These are phyloP conservation scores for Myotis pilosus DNA, from an alignment of 2,797 vertebrate genomes.

Conservation along the genomic window DNA sequence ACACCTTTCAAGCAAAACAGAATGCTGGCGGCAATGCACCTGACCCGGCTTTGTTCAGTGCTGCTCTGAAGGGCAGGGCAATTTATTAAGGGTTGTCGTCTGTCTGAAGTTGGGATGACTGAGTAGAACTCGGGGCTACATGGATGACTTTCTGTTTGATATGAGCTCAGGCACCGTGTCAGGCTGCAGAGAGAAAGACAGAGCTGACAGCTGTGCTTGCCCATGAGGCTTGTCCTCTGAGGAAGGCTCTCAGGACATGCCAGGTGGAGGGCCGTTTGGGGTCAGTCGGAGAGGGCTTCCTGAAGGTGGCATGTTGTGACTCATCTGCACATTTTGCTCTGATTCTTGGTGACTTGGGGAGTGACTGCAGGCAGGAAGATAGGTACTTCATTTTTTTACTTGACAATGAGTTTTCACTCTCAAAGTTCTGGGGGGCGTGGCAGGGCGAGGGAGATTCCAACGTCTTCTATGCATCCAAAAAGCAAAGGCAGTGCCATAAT, in stretches of 20 bases:
- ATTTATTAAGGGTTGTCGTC: neutral
- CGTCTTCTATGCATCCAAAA: neutral
- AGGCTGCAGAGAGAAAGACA: neutral
- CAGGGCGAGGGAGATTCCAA: no score
- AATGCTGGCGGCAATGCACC: neutral
- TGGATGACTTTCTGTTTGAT: neutral
- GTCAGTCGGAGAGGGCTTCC: neutral
- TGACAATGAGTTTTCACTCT: neutral
- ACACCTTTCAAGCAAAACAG: conserved; percentile 3
- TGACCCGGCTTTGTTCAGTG: neutral
- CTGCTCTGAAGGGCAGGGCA: neutral
- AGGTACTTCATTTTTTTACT: neutral
- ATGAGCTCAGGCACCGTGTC: neutral
- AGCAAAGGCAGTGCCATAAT: neutral
- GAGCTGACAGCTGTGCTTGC: neutral
- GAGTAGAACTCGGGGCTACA: neutral
- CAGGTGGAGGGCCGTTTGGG: rapidly evolving
- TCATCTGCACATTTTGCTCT: neutral
- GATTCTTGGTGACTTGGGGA: neutral
- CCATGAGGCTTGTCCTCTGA: neutral
- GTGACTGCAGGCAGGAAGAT: neutral
- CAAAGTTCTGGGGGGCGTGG: neutral
- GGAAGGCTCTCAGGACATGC: neutral
- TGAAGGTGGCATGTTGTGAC: rapidly evolving
- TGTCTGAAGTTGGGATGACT: neutral